These are phyloP conservation scores for Ophion obscuratus DNA, from an alignment of 2,888 invertebrate genomes.

Conservation along the genomic window DNA sequence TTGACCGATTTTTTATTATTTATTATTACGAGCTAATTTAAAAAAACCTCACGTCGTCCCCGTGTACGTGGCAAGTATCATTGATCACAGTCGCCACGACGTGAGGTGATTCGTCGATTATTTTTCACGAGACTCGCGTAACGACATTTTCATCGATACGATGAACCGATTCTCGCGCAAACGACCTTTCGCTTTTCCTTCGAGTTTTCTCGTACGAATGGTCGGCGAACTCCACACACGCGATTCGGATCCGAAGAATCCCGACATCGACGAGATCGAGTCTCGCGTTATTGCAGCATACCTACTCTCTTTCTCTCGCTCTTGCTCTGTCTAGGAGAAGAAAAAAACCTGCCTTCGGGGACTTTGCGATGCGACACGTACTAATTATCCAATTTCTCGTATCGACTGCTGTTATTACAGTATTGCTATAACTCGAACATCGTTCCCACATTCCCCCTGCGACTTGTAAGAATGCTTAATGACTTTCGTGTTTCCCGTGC, in stretches of 20 bases:
- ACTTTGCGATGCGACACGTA: constrained; percentile 25
- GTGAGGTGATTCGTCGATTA: constrained; percentile 57
- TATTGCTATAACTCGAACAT: constrained; percentile 22
- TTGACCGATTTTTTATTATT: no score
- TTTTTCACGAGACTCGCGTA: constrained; percentile 2
- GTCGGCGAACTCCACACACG: constrained; percentile 51
- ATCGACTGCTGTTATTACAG: constrained; percentile 11
- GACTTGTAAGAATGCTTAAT: background rate
- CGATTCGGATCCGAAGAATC: constrained; percentile 4
- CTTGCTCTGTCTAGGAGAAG: background rate
- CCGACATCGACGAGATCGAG: constrained; percentile 31
- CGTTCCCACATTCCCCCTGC: constrained; percentile 1
- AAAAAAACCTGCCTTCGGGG: constrained; percentile 35
- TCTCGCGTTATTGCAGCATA: constrained; percentile 13
- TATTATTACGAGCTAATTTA: no score
- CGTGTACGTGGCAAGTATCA: background rate
- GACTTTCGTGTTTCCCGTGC: no score
- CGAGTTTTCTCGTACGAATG: constrained; percentile 50
- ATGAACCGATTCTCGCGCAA: constrained; percentile 50
- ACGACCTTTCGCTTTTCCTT: constrained; percentile 62
- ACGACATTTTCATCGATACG: constrained; percentile 26
- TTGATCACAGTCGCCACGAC: background rate
- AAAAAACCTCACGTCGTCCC: constrained; percentile 8
- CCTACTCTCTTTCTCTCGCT: background rate
- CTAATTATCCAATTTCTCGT: constrained; percentile 50